Base-by-base conservation (phyloP, 2,888 invertebrate genomes). In the Eupithecia tripunctaria region DNA sequence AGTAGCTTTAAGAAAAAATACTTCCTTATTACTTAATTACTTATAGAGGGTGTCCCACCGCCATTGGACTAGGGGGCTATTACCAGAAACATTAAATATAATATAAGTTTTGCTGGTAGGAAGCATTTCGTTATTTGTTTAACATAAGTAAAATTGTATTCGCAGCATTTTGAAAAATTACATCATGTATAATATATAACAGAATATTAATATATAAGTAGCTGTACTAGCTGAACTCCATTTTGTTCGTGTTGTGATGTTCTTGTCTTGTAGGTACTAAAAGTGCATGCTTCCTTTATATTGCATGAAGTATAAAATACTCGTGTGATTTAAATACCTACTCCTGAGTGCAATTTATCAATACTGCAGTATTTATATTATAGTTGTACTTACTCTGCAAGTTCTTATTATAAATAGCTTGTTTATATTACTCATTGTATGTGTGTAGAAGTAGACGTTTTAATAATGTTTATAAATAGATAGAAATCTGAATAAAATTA, bases 221-320 rank as follows among this genome's bases (percentile, higher is more conserved):
- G 60, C 32, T n/a, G 32, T 65, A 65, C 41, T 36, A 63, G 56
- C 21, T 56, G 6, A 59, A 66, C 32, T 41, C 32, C 66, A 67
- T 27, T 43, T 71, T 62, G n/a, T 36, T 25, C 36, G 21, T 80
- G 80, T 83, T 83, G 80, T 80, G 78, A 74, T 74, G 74, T 75
- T 76, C 60, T 73, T 72, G 60, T 78, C 78, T 79, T 80, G 82
- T 29, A 29, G 2, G 32, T 82, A 82, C 82, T 84, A 73, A 80
- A 84, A 82, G 82, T 86, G 86, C 86, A 86, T 86, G 86, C 70
- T 74, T 82, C 63, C 68, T 82, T 74, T 68, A 77, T 79, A 80
- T 84, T 83, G 85, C 87, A 86, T 86, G 85, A 76, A 79, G 81
- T 85, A 76, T 76, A 29, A 68, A 72, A 76, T 67, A 74, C 73